A percentile compares a stretch with the other conserved stretches of the same genome.
Evolutionary conservation across 2,888 invertebrate species (phyloP).

Genomic region (Scrobipalpa costella): DNA sequence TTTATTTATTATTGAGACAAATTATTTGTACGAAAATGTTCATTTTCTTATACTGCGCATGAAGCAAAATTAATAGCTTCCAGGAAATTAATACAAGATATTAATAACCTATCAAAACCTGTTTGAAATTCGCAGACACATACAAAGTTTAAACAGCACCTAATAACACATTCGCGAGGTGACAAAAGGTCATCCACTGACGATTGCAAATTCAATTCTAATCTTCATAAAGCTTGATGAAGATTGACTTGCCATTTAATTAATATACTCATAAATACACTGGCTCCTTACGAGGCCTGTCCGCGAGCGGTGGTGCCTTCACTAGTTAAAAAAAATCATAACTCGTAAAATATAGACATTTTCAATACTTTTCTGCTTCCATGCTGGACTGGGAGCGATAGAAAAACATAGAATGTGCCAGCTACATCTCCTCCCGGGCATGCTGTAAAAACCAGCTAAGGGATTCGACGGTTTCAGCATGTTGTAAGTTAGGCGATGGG

Average conservation of each 20-base stretch:
- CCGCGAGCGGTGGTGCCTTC: slow-evolving; percentile 24
- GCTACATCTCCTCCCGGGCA: too few relatives aligned
- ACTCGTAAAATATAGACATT: too few relatives aligned
- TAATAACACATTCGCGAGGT: neutral
- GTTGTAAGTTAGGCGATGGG: too few relatives aligned
- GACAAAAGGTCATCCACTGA: neutral
- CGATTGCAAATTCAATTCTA: slow-evolving; percentile 23
- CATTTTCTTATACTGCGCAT: neutral
- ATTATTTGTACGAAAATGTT: neutral
- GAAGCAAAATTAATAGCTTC: neutral
- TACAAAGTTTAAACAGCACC: neutral
- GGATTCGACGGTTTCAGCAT: too few relatives aligned
- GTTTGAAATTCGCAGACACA: neutral
- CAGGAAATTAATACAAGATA: neutral
- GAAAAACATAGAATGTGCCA: too few relatives aligned
- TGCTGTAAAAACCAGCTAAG: too few relatives aligned
- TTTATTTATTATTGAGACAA: too few relatives aligned
- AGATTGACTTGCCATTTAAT: slow-evolving; percentile 52
- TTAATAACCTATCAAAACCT: slow-evolving; percentile 6
- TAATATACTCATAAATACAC: slow-evolving; percentile 33
- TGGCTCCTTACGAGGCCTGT: slow-evolving; percentile 50
- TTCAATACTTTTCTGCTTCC: too few relatives aligned
- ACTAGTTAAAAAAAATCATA: too few relatives aligned
- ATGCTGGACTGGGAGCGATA: too few relatives aligned
- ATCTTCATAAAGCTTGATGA: slow-evolving; percentile 23